Conservation (phyloP, 2,113 vertebrate genomes). For the Clupea harengus region DNA sequence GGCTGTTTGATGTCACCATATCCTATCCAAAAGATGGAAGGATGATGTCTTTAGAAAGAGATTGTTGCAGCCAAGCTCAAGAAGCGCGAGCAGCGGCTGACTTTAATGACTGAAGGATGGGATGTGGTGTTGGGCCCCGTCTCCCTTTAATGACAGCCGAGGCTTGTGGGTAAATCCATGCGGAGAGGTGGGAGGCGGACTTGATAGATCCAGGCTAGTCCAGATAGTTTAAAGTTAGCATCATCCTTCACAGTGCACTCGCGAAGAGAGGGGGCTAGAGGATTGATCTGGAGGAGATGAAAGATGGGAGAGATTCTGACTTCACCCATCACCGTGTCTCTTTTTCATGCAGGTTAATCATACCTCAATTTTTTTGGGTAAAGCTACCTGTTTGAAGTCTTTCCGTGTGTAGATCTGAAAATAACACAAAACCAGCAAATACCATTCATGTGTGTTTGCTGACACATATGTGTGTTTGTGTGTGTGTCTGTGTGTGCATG, state of each 20-base stretch:
- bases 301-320: slow-evolving; percentile 26
- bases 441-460: background rate
- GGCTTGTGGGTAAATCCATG: background rate
- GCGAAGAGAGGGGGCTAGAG: background rate
- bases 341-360: slow-evolving; percentile 13
- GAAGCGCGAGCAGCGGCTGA: background rate
- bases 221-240: slow-evolving; percentile 19
- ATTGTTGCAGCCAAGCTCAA: slow-evolving; percentile 1
- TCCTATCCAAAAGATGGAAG: background rate
- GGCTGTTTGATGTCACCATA: background rate
- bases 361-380: background rate
- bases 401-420: background rate
- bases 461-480: background rate
- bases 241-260: background rate
- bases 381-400: background rate
- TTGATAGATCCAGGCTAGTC: slow-evolving; percentile 1
- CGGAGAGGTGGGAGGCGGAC: background rate
- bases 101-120: slow-evolving; percentile 3
- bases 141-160: background rate
- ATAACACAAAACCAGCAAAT: background rate
- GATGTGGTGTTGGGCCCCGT: background rate
- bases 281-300: slow-evolving; percentile 39
- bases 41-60: slow-evolving; percentile 3
- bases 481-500: background rate
- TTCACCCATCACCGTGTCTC: background rate